phyloP scores from a whole-genome alignment of 2,797 vertebrate genomes.

The Toxotes lorentzi region DNA sequence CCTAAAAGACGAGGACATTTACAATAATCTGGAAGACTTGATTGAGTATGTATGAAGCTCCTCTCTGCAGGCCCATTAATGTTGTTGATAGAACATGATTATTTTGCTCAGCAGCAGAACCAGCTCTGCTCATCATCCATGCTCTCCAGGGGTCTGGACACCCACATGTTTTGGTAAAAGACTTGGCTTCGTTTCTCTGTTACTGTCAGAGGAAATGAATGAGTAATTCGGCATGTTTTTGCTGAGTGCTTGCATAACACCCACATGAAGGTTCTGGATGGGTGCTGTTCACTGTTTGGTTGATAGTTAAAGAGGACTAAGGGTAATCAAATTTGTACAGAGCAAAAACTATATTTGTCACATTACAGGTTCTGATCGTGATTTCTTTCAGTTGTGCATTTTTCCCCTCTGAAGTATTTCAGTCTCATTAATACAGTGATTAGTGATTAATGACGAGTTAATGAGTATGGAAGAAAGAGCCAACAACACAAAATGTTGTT shows the following conservation, averaged over 20 bases:
- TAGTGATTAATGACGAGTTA: slow-evolving; percentile 2
- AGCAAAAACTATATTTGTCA: slow-evolving; percentile 8
- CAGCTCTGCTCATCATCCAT: slow-evolving; percentile 51
- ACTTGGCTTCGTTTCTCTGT: slow-evolving; percentile 55
- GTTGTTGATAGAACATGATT: slow-evolving; percentile 57
- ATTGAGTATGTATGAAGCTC: slow-evolving; percentile 90
- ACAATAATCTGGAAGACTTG: slow-evolving; percentile 93
- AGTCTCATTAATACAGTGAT: background rate
- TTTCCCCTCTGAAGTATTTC: background rate
- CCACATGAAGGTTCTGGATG: slow-evolving; percentile 46
- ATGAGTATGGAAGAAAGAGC: background rate
- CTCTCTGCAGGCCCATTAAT: slow-evolving; percentile 45
- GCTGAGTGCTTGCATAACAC: slow-evolving; percentile 46
- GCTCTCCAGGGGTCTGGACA: slow-evolving; percentile 64
- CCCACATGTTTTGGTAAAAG: slow-evolving; percentile 71
- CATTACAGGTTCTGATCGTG: background rate
- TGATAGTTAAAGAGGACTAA: slow-evolving; percentile 9
- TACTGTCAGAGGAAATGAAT: slow-evolving; percentile 69
- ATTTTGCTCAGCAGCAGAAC: slow-evolving; percentile 50
- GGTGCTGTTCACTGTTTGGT: slow-evolving; percentile 20
- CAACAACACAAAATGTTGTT: background rate
- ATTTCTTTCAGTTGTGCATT: background rate
- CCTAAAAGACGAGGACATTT: slow-evolving; percentile 91
- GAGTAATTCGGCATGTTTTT: slow-evolving; percentile 67
- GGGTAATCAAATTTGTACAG: background rate